Evolutionary conservation across 2,888 invertebrate genomes (phyloP), one percentile per base, ranked within the genome.

Genomic region (Euplagia quadripunctaria): DNA sequence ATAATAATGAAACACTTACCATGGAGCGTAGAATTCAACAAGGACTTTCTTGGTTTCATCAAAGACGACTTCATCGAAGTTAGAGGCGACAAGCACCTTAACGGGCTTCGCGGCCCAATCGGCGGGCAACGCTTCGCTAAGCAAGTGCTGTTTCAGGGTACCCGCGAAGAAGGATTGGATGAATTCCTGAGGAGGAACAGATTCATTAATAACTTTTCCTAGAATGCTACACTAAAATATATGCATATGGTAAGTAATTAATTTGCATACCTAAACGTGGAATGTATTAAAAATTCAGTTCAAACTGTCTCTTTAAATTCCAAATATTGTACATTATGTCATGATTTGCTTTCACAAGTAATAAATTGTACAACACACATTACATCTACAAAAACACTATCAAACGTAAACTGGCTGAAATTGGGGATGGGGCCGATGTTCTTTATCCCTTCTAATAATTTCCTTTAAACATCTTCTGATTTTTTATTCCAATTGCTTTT

Each of bases 21-120:
- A 99, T 77, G 99, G 99, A 71, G 99, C 99, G 95, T 99, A 99
- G 96, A 99, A 99, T 96, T 99, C 99, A 81, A 99, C 99, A 75
- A 99, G 97, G 69, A 99, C 99, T 89, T 97, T 97, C 96, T 99
- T 99, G 83, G 94, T 96, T 86, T 97, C 96, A 93, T 99, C 98
- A 82, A 98, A 97, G 69, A 97, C 99, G 84, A 99, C 98, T 84
- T 98, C 97, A 86, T 99, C 98, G 93, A 99, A 99, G 97, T 99
- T 99, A 91, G 97, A 98, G 80, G 99, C 98, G 73, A 99, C 99
- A 75, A 99, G 97, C 67, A 94, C 94, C 96, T 99, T 99, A 77
- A 99, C 99, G 72, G 99, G 98, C 85, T 97, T 97, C 90, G 98
- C 98, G 94, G 99, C 98, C 99, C 99, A 99, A 96, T 99, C 99